A percentile compares a stretch with the other conserved stretches of the same genome.
phyloP scores from a whole-genome alignment of 2,113 vertebrate species.

The Geococcyx californianus region DNA sequence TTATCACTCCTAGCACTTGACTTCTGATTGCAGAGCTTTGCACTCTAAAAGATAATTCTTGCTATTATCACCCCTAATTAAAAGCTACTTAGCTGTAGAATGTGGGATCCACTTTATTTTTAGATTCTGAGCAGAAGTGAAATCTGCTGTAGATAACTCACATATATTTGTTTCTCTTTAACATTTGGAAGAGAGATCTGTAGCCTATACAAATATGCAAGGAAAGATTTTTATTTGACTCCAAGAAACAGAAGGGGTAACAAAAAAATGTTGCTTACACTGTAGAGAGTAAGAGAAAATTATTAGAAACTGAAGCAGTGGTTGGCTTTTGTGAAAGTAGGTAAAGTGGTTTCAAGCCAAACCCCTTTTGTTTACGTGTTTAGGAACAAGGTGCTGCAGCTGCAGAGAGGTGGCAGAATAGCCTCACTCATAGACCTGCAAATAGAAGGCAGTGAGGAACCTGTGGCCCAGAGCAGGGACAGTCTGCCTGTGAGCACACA shows the following conservation, averaged over 20 bases:
- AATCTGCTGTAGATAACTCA: conserved; percentile 10
- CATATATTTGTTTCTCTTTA: conserved; percentile 17
- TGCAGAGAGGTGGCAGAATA: conserved; percentile 46
- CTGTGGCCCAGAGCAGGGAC: neutral
- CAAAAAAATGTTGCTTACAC: neutral
- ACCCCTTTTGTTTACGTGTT: neutral
- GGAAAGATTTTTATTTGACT: neutral
- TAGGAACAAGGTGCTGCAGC: neutral
- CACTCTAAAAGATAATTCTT: conserved; percentile 35
- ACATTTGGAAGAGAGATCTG: neutral
- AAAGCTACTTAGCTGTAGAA: conserved; percentile 39
- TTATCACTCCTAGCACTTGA: conserved; percentile 3
- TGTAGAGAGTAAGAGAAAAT: neutral
- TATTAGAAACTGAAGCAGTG: neutral
- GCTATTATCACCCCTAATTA: conserved; percentile 56
- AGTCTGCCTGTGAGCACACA: neutral
- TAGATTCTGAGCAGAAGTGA: neutral
- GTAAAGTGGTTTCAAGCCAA: neutral
- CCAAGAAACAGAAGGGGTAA: neutral
- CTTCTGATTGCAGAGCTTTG: conserved; percentile 23
- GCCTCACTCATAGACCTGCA: neutral
- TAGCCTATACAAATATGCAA: neutral
- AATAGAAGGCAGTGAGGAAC: neutral
- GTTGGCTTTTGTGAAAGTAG: neutral
- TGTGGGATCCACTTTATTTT: neutral